Evolutionary conservation across 2,888 invertebrate species (phyloP).

Genomic region (Colletes collaris): DNA sequence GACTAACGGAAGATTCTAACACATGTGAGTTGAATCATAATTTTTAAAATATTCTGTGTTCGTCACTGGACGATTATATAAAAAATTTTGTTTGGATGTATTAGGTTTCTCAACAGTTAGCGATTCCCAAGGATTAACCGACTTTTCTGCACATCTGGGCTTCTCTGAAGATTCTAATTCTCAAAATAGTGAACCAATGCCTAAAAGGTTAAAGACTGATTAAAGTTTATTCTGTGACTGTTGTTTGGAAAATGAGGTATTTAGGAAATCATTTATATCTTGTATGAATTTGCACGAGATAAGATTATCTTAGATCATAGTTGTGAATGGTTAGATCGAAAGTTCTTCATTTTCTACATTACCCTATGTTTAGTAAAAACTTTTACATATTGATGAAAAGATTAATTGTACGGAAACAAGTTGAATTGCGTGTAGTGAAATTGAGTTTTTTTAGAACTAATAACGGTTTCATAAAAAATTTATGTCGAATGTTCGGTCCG

Average conservation of each 20-base stretch:
- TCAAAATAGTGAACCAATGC: conserved; percentile 91
- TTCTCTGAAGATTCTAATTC: conserved; percentile 96
- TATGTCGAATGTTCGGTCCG: conserved; percentile 39
- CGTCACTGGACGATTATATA: conserved; percentile 1
- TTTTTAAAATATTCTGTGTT: background rate
- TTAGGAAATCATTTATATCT: conserved; percentile 59
- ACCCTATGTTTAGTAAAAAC: conserved; percentile 39
- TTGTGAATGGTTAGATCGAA: conserved; percentile 23
- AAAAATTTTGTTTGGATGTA: conserved; percentile 6
- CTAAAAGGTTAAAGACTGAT: conserved; percentile 92
- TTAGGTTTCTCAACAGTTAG: conserved; percentile 95
- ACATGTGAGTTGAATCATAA: conserved; percentile 88
- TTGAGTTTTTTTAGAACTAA: conserved; percentile 64
- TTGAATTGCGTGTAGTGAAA: conserved; percentile 43
- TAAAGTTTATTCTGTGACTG: conserved; percentile 80
- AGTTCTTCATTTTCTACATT: conserved; percentile 41
- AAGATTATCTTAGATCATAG: conserved; percentile 46
- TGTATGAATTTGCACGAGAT: conserved; percentile 46
- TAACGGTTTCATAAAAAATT: conserved; percentile 31
- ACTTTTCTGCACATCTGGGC: conserved; percentile 93
- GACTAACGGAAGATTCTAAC: conserved; percentile 94
- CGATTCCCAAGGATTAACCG: conserved; percentile 94
- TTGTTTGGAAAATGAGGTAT: conserved; percentile 45
- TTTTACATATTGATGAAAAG: conserved; percentile 31
- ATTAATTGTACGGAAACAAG: conserved; percentile 27